Base-by-base conservation (phyloP, 2,113 vertebrate species). In the Chitala chitala region DNA sequence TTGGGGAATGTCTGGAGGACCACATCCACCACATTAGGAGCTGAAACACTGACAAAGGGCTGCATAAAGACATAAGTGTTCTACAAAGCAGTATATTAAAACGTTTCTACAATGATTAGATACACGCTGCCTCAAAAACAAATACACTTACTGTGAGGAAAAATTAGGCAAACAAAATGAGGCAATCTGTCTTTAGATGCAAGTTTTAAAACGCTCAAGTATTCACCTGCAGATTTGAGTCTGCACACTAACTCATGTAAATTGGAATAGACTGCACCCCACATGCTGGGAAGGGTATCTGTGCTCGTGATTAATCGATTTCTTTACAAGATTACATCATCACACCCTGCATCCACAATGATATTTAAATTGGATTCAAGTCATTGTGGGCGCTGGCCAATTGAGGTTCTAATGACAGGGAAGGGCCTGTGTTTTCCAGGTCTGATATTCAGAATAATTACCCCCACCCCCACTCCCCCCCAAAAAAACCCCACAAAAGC, bases 151-250 rank as follows among this genome's bases (percentile, higher is more conserved):
- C 24, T 44, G 44, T 50, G 0, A 58, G 44, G 24, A 73, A 51
- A 63, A 22, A 63, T 40, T n/a, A 64, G 42, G 46, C 22, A 72
- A 46, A 48, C 44, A 10, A 7, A 59, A 50, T 17, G 42, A 44
- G 24, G 29, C 58, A 61, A 50, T 56, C 31, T 48, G 46, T 63
- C 24, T 24, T 73, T 29, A 63, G 72, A 63, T 56, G n/a, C 71
- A 63, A 46, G 26, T 73, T 63, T 29, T 46, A 38, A 73, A 48
- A 73, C 51, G 44, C 44, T 13, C 5, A 63, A 61, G 71, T 73
- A 58, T 59, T 73, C 56, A 72, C 15, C 51, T 51, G 71, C 72
- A 73, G 44, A 44, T 73, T 73, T 73, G 42, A 53, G 38, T 58
- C 56, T 73, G 40, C 24, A 73, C 33, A 63, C 44, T 58, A 56